Evolutionary conservation across 2,113 vertebrate species (phyloP).

Genomic region (Nanger granti): DNA sequence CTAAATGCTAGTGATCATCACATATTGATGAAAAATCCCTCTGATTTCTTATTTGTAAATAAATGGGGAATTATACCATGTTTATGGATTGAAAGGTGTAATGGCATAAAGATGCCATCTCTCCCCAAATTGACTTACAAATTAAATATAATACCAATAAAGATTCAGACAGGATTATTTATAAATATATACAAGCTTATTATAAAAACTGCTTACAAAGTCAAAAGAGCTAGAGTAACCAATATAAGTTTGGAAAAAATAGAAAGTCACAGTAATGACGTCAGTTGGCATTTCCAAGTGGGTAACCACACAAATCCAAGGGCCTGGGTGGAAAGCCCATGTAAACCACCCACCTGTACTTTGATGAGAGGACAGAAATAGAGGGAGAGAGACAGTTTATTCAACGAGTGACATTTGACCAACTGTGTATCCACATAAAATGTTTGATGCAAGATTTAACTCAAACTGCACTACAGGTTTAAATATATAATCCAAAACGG

Average conservation of each 20-base stretch:
- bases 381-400: background rate
- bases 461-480: background rate
- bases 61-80: background rate
- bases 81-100: background rate
- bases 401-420: background rate
- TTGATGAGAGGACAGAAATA: background rate
- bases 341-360: background rate
- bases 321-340: background rate
- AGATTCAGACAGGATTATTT: background rate
- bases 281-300: no score
- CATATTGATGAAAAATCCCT: background rate
- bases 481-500: background rate
- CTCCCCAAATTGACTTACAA: background rate
- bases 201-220: background rate
- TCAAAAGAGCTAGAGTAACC: background rate
- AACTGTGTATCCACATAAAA: background rate
- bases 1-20: background rate
- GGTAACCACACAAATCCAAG: background rate
- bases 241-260: background rate
- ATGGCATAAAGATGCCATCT: background rate
- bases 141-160: background rate
- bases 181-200: background rate
- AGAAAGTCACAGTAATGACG: background rate
- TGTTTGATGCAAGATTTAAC: background rate
- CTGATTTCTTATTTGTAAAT: background rate